A percentile compares a stretch with the other conserved stretches of the same genome.
Evolutionary conservation across 2,888 invertebrate species (phyloP).

Genomic region (Aphelenchoides bicaudatus): DNA sequence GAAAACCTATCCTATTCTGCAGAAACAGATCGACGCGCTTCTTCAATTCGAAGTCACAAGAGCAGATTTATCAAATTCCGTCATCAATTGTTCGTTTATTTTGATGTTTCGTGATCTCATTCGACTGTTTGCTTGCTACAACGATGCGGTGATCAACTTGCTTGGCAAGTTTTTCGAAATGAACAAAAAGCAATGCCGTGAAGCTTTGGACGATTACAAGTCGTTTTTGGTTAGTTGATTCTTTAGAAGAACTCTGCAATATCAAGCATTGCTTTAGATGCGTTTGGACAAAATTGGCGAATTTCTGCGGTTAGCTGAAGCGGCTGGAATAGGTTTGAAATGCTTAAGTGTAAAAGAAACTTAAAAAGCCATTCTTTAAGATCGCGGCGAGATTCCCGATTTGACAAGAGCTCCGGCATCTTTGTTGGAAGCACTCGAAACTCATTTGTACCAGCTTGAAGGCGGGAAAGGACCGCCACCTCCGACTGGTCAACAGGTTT

Average conservation of each 20-base stretch:
- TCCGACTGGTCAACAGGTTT: constrained; percentile 32
- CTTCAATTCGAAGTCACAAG: constrained; percentile 82
- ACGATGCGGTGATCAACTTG: constrained; percentile 97
- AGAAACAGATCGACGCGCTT: constrained; percentile 87
- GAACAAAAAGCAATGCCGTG: constrained; percentile 97
- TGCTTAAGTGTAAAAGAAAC: too few species aligned
- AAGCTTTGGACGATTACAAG: constrained; percentile 95
- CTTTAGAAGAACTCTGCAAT: not conserved
- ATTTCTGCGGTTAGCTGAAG: constrained; percentile 79
- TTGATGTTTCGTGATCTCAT: constrained; percentile 97
- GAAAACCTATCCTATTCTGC: constrained; percentile 90
- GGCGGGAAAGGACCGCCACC: constrained; percentile 65
- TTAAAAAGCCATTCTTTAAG: too few species aligned
- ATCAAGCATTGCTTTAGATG: constrained; percentile 62
- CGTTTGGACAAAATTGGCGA: constrained; percentile 97
- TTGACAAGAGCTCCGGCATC: constrained; percentile 95
- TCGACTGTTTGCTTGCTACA: constrained; percentile 96
- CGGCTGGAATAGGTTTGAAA: constrained; percentile 93
- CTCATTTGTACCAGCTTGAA: constrained; percentile 86
- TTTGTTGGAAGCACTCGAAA: constrained; percentile 89
- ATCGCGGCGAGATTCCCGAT: constrained; percentile 96
- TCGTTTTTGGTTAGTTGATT: constrained; percentile 75
- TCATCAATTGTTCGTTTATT: constrained; percentile 98
- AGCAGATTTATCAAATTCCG: constrained; percentile 93
- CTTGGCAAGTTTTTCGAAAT: constrained; percentile 98